phyloP scores from a whole-genome alignment of 2,113 vertebrate genomes.

The Bubo scandiacus region DNA sequence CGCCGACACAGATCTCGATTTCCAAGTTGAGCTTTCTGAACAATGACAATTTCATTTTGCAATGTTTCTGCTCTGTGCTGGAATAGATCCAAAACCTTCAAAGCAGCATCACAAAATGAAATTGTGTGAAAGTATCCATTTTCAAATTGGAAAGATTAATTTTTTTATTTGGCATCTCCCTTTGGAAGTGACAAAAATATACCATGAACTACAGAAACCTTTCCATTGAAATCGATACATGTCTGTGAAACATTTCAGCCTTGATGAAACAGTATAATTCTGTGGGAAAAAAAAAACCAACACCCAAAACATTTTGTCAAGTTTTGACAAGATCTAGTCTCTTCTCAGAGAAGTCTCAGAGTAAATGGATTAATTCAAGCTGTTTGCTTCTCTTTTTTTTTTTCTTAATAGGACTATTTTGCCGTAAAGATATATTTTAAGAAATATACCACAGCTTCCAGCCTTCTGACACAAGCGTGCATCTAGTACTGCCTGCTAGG shows the following conservation, averaged over 20 bases:
- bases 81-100: background rate
- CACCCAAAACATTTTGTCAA: background rate
- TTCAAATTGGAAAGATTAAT: background rate
- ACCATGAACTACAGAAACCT: background rate
- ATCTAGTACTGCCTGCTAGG: background rate
- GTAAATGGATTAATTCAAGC: background rate
- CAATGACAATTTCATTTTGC: background rate
- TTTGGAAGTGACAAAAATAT: background rate
- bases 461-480: background rate
- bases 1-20: background rate
- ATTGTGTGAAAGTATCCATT: background rate
- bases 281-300: background rate
- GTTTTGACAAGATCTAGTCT: slow-evolving; percentile 1
- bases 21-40: background rate
- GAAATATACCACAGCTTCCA: background rate
- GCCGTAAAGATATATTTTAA: background rate
- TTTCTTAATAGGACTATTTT: background rate
- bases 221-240: background rate
- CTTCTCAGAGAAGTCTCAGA: background rate
- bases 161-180: background rate
- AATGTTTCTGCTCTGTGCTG: background rate
- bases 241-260: background rate
- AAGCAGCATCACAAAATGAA: background rate
- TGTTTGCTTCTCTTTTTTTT: background rate
- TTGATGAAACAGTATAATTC: background rate